Percentiles rank a stretch among this genome's conserved stretches.
phyloP scores from a whole-genome alignment of 2,113 vertebrate genomes.

The Diadophis punctatus region DNA sequence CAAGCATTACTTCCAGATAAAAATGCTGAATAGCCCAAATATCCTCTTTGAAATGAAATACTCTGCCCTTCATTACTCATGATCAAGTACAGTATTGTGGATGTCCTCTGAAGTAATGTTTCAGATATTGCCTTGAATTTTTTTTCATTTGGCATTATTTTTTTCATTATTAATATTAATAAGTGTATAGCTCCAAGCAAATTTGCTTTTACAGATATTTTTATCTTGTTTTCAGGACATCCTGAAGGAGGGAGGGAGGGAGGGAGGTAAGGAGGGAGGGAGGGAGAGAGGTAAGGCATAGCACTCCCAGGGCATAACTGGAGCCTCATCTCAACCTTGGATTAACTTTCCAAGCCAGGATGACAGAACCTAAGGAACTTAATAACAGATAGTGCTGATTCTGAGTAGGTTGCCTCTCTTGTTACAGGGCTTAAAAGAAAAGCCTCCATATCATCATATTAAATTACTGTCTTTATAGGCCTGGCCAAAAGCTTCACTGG shows the following conservation, averaged over 20 bases:
- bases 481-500: background rate
- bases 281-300: background rate
- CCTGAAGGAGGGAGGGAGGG: background rate
- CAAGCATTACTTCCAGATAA: background rate
- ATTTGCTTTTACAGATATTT: background rate
- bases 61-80: background rate
- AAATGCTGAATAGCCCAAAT: conserved; percentile 6
- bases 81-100: background rate
- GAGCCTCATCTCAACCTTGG: background rate
- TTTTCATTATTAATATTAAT: background rate
- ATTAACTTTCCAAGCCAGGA: background rate
- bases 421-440: background rate
- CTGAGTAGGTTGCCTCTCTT: background rate
- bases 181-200: background rate
- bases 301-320: background rate
- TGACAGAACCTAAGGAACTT: background rate
- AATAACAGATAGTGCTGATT: background rate
- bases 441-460: background rate
- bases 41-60: background rate
- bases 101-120: background rate
- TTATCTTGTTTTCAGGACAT: conserved; percentile 6
- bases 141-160: background rate
- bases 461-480: background rate
- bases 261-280: background rate
- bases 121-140: background rate